Conservation (phyloP, 2,113 vertebrate species). For the Ursus arctos region DNA sequence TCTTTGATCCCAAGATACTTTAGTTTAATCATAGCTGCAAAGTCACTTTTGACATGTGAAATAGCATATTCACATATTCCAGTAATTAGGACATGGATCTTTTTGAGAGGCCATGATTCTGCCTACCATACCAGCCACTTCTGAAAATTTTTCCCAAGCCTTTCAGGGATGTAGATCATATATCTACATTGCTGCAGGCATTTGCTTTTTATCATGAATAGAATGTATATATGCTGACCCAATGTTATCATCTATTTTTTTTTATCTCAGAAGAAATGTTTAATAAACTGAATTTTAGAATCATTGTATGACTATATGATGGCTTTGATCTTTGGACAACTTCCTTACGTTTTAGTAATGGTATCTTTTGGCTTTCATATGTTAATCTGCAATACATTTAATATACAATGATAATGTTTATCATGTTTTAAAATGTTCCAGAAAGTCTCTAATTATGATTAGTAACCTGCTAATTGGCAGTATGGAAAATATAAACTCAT, state of each 20-base stretch:
- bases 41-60: background rate
- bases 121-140: background rate
- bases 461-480: background rate
- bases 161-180: background rate
- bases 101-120: background rate
- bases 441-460: constrained; percentile 29
- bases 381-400: constrained; percentile 1
- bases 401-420: background rate
- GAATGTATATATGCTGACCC: background rate
- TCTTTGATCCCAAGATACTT: background rate
- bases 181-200: background rate
- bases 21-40: background rate
- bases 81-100: background rate
- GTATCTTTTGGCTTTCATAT: background rate
- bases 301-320: background rate
- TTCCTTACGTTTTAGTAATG: constrained; percentile 16
- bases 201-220: background rate
- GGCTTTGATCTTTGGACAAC: background rate
- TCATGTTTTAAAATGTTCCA: constrained; percentile 46
- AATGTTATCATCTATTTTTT: background rate
- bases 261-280: constrained; percentile 8
- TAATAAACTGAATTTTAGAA: constrained; percentile 43
- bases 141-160: background rate
- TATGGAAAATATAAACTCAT: background rate
- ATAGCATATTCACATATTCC: background rate